These are phyloP conservation scores for Mus spicilegus DNA, from an alignment of 2,113 vertebrate species.

Conservation along the genomic window DNA sequence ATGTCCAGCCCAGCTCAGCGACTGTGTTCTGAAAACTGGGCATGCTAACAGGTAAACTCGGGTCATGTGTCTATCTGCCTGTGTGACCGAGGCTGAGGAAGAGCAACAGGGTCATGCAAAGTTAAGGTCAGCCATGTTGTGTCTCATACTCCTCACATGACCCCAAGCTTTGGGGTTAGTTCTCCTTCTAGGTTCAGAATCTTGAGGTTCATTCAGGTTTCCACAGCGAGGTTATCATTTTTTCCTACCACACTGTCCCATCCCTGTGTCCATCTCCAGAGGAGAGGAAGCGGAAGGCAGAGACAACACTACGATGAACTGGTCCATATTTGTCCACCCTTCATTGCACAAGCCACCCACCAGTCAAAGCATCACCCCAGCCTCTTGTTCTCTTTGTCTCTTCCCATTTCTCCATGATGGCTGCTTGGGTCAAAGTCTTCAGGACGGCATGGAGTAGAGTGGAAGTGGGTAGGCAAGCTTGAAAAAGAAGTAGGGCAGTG, in stretches of 20 bases:
- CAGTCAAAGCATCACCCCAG: not conserved
- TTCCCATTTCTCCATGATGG: not conserved
- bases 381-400: not conserved
- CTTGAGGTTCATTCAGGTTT: constrained; percentile 36
- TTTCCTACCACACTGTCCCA: not conserved
- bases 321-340: not conserved
- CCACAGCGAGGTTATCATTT: not conserved
- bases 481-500: not conserved
- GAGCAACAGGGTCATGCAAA: not conserved
- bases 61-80: not conserved
- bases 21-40: not conserved
- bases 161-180: not conserved
- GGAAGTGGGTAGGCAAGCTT: not conserved
- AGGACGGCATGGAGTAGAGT: not conserved
- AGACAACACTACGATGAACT: not conserved
- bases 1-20: not conserved
- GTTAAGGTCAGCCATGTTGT: not conserved
- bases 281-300: not conserved
- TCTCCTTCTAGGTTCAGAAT: not conserved
- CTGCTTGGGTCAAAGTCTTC: not conserved
- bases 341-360: not conserved
- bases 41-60: not conserved
- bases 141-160: not conserved
- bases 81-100: not conserved
- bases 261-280: not conserved